A percentile compares a stretch with the other conserved stretches of the same genome.
Evolutionary conservation across 2,797 vertebrate genomes (phyloP).

Genomic region (Myotis pilosus): DNA sequence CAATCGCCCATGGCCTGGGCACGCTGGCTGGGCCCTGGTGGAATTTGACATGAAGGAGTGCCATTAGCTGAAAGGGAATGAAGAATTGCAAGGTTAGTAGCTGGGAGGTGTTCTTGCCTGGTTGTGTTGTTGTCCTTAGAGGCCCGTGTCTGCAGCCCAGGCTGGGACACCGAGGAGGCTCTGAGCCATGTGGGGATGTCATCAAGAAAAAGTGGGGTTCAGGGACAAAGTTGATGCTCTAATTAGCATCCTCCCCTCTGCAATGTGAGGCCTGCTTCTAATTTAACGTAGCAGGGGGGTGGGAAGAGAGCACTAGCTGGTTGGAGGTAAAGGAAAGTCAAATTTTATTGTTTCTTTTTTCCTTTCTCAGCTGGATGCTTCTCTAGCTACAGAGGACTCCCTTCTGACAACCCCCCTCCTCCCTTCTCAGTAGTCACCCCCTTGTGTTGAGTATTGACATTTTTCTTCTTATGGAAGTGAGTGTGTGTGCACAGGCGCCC

Average conservation of each 20-base stretch:
- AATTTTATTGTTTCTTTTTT: neutral
- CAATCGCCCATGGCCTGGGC: constrained; percentile 63
- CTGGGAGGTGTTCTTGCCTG: neutral
- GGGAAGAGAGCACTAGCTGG: neutral
- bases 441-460: no score
- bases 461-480: neutral
- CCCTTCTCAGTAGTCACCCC: neutral
- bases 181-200: neutral
- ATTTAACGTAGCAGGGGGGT: neutral
- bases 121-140: neutral
- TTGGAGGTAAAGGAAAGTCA: neutral
- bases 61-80: neutral
- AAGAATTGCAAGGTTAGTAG: neutral
- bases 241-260: neutral
- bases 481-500: neutral
- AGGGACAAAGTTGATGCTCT: neutral
- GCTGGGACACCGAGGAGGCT: neutral
- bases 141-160: accelerated
- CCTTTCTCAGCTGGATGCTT: neutral
- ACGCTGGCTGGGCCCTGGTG: constrained; percentile 42
- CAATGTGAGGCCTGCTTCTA: neutral
- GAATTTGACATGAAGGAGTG: neutral
- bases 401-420: neutral
- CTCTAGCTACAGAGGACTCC: neutral
- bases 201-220: neutral